Percentiles rank a stretch among this genome's conserved stretches.
Evolutionary conservation across 2,797 vertebrate species (phyloP).

Genomic region (Dipus sagitta): DNA sequence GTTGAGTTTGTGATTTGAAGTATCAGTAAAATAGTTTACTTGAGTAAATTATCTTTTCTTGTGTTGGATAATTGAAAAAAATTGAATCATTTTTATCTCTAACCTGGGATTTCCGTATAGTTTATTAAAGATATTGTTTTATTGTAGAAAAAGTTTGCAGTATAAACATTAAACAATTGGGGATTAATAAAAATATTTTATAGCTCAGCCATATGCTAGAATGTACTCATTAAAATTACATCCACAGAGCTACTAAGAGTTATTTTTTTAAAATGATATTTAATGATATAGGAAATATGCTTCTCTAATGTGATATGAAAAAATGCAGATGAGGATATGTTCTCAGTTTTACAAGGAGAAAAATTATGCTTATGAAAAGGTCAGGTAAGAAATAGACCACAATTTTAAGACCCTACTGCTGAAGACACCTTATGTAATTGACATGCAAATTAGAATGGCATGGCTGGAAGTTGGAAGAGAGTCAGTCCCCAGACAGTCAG

Average conservation of each 20-base stretch:
- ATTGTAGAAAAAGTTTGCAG: constrained; percentile 58
- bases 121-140: constrained; percentile 66
- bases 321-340: constrained; percentile 9
- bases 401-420: no score
- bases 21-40: constrained; percentile 1
- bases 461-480: no score
- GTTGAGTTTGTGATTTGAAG: background rate
- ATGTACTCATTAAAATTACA: constrained; percentile 57
- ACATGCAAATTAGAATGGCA: no score
- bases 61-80: constrained; percentile 66
- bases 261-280: constrained; percentile 39
- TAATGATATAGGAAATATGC: constrained; percentile 30
- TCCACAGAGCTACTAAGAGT: constrained; percentile 46
- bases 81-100: constrained; percentile 66
- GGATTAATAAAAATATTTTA: constrained; percentile 74
- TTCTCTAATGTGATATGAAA: constrained; percentile 8
- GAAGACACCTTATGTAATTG: no score
- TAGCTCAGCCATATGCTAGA: constrained; percentile 40
- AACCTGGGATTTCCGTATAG: constrained; percentile 32
- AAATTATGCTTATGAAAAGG: background rate
- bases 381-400: background rate
- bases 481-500: no score
- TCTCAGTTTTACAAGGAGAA: constrained; percentile 21
- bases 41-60: constrained; percentile 5
- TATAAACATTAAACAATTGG: constrained; percentile 70